phyloP scores from a whole-genome alignment of 2,113 vertebrate genomes.

The Uropsilus gracilis region DNA sequence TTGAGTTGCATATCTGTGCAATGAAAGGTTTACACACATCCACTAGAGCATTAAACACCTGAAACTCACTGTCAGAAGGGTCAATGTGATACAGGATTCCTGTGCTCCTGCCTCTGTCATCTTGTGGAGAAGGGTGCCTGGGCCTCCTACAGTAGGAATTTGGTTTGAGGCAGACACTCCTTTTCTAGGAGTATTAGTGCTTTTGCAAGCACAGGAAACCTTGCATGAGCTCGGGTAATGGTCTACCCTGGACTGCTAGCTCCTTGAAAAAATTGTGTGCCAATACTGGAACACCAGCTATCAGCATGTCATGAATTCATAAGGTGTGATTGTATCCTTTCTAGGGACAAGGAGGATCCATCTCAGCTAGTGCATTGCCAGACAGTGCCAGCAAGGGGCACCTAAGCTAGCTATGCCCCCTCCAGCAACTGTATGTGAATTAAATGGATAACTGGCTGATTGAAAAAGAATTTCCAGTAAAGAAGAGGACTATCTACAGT shows the following conservation, averaged over 20 bases:
- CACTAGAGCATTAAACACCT: background rate
- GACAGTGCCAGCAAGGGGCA: background rate
- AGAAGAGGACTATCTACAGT: background rate
- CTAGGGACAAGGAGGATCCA: background rate
- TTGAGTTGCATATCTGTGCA: background rate
- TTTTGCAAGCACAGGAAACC: background rate
- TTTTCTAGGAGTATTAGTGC: background rate
- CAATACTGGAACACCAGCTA: background rate
- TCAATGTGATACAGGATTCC: background rate
- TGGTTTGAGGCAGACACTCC: background rate
- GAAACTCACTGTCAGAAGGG: background rate
- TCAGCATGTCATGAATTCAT: background rate
- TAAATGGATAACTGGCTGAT: background rate
- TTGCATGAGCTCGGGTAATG: background rate
- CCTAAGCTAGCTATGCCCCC: background rate
- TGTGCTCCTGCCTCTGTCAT: background rate
- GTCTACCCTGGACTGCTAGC: background rate
- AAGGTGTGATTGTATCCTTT: background rate
- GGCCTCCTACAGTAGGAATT: background rate
- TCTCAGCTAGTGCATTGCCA: background rate
- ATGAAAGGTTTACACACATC: background rate
- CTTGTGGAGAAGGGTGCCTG: background rate
- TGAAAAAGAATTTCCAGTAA: background rate
- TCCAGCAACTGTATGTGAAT: background rate
- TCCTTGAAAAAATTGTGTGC: background rate